These are phyloP conservation scores for Hydrotaea diabolus DNA, from an alignment of 2,888 invertebrate genomes.

Conservation along the genomic window DNA sequence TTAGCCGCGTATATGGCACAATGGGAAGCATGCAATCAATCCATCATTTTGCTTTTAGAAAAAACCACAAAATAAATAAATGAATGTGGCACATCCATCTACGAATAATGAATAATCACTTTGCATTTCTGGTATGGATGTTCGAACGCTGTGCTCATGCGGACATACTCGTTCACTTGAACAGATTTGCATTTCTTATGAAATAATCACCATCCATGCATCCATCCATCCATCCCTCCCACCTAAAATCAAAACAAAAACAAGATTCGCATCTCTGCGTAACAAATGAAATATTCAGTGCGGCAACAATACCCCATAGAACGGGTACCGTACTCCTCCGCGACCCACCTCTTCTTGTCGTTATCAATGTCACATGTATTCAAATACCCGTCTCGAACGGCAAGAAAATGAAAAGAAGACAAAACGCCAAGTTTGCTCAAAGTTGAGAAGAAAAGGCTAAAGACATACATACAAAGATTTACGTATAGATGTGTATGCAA, in stretches of 20 bases:
- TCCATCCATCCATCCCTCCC: neutral
- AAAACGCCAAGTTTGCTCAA: too few relatives aligned
- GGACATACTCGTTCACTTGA: too few relatives aligned
- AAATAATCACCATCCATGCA: neutral
- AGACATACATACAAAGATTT: too few relatives aligned
- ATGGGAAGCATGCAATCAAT: neutral
- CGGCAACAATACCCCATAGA: neutral
- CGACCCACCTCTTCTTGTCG: too few relatives aligned
- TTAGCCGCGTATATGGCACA: too few relatives aligned
- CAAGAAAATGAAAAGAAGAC: neutral
- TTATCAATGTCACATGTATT: neutral
- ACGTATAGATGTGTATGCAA: neutral
- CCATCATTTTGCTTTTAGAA: neutral
- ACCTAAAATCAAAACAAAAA: neutral
- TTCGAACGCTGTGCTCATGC: too few relatives aligned
- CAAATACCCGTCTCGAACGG: too few relatives aligned
- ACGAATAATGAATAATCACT: slow-evolving; percentile 18
- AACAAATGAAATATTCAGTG: neutral
- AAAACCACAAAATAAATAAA: slow-evolving; percentile 16
- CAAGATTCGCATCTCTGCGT: neutral
- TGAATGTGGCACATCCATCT: slow-evolving; percentile 8
- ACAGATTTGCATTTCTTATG: neutral
- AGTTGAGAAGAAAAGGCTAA: too few relatives aligned
- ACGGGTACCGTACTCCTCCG: too few relatives aligned
- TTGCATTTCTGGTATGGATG: neutral